Conservation (phyloP, 2,888 invertebrate species). For the Trisateles emortualis region DNA sequence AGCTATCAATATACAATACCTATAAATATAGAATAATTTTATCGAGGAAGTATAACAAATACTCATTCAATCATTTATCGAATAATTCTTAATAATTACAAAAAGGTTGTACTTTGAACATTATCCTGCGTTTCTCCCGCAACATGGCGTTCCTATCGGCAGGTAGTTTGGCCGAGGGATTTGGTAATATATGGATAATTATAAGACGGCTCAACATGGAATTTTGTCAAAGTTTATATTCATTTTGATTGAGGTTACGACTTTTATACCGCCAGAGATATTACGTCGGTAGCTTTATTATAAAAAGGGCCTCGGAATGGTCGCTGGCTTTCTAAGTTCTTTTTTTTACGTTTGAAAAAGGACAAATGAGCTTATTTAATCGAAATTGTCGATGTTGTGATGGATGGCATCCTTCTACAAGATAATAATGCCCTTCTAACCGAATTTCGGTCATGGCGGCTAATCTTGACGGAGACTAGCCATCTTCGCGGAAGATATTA, state of each 20-base stretch:
- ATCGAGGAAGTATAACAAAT: too few species aligned
- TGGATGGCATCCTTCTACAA: neutral
- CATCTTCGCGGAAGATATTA: too few species aligned
- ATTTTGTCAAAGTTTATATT: constrained; percentile 86
- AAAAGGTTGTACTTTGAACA: neutral
- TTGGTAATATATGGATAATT: constrained; percentile 86
- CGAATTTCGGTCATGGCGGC: too few species aligned
- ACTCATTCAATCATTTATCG: too few species aligned
- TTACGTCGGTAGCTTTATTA: constrained; percentile 82
- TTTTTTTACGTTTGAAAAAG: constrained; percentile 49
- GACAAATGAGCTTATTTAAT: constrained; percentile 48
- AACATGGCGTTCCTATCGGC: constrained; percentile 40
- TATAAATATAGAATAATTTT: too few species aligned
- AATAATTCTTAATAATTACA: too few species aligned
- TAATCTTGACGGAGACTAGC: too few species aligned
- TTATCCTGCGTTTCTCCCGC: neutral
- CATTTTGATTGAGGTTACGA: constrained; percentile 86
- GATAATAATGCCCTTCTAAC: too few species aligned
- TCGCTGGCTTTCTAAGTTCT: constrained; percentile 28
- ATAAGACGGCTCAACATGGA: constrained; percentile 85
- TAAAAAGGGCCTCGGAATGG: constrained; percentile 30
- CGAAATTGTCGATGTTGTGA: constrained; percentile 45
- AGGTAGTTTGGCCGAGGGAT: constrained; percentile 80
- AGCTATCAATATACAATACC: too few species aligned
- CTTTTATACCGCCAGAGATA: constrained; percentile 61